Evolutionary conservation across 2,888 invertebrate species (phyloP), one percentile per base, ranked within the genome.

Genomic region (Drosophila parthenogenetica): DNA sequence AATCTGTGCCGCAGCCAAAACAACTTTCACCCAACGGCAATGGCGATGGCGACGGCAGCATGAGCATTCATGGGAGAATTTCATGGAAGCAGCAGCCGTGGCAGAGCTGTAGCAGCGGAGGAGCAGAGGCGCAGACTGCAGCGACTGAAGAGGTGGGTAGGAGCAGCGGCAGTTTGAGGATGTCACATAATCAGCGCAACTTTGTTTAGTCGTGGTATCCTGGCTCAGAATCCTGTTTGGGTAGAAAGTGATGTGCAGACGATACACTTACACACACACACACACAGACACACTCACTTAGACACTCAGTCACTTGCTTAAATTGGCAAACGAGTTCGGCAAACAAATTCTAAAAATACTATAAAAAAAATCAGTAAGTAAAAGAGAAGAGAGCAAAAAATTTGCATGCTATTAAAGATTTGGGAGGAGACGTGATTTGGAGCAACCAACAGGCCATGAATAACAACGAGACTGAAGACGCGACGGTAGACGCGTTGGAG

Each of bases 171-270:
- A 16, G 43, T 16, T n/a, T 61, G 71, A 54, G 67, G 73, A 76
- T 76, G 76, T 76, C 77, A 73, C 78, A 78, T 78, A 79, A 79
- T 74, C 77, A 72, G 81, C 65, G 77, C 72, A 61, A 69, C 69
- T 53, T 53, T 54, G 61, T 13, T 49, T 40, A n/a, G 59, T 46
- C 35, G 49, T 72, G 76, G 84, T 84, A 87, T 82, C 82, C 82
- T 82, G 81, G 81, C 42, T 63, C 62, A 35, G 79, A 87, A 87
- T 87, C 84, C 82, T 81, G 84, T 83, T 87, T 81, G 55, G 81
- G 81, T 83, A 87, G 83, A 83, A 83, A 83, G 83, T 83, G 84
- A 83, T 84, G 87, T 80, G 81, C 80, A 80, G 77, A 82, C 79
- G 71, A 71, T 29, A 16, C 25, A 5, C 4, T 17, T 19, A 40